Base-by-base conservation (phyloP, 2,113 vertebrate genomes). In the Gasterosteus aculeatus region DNA sequence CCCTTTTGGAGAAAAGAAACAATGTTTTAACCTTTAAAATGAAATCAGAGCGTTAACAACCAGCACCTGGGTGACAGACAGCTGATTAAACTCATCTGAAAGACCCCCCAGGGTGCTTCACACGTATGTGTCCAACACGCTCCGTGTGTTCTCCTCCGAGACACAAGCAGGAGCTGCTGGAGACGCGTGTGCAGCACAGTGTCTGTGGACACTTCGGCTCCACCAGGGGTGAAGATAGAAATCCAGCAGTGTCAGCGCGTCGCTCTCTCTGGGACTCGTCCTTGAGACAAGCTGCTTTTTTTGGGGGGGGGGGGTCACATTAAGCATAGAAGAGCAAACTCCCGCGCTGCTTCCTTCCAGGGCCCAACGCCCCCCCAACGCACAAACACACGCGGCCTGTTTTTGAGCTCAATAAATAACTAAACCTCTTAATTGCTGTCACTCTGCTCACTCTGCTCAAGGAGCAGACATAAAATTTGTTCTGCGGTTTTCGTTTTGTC, bases 321-420 rank as follows among this genome's bases (percentile, higher is more conserved):
- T 89, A 72, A 82, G 9, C 75, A 41, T 81, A 77, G 62, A 78
- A 83, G 80, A 88, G 75, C 83, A 60, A 77, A 88, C 73, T 72
- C 73, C 69, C 58, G 62, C 51, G 72, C 77, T 85, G 80, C 70
- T 69, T 88, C 72, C 67, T 76, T 72, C 42, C 66, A 15, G 68
- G 41, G 19, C 54, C 74, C 59, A 47, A 59, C 68, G 77, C 47
- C 18, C 49, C 49, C 46, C 46, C 1, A 4, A 38, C 35, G 7
- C 35, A 38, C 35, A 38, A 1, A 58, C 78, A 77, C 53, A 41
- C 73, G 51, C 47, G 51, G 53, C 68, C 53, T 76, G 59, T 71
- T 53, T 68, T 66, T 59, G 57, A 80, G 74, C 74, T 78, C 77
- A 82, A 84, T 90, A 89, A 92, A 91, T 91, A 87, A 90, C 61